phyloP scores from a whole-genome alignment of 2,888 invertebrate genomes.

The Chirona hameri region DNA sequence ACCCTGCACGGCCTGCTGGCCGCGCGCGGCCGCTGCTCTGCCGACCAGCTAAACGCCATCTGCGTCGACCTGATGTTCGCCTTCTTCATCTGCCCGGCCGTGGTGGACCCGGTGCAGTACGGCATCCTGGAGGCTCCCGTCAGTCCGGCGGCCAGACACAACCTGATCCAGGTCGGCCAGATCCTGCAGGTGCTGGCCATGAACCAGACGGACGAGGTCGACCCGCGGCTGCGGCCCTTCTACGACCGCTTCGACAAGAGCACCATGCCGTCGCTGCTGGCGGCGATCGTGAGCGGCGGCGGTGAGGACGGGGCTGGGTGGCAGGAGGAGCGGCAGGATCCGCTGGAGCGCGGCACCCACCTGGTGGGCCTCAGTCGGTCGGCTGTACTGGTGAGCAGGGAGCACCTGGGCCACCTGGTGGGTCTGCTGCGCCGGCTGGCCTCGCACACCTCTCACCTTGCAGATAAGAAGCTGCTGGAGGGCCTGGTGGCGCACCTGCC shows the following conservation, averaged over 20 bases:
- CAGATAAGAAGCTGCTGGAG: conserved; percentile 67
- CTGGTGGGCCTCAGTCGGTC: conserved; percentile 35
- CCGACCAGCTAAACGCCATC: conserved; percentile 52
- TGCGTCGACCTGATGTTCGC: conserved; percentile 91
- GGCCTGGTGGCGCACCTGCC: conserved; percentile 47
- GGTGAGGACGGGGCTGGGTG: conserved; percentile 37
- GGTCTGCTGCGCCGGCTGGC: conserved; percentile 14
- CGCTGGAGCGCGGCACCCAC: conserved; percentile 3
- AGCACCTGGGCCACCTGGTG: conserved; percentile 35
- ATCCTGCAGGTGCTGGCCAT: conserved; percentile 87
- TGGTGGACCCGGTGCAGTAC: conserved; percentile 91
- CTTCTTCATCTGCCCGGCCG: conserved; percentile 91
- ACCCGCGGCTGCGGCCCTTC: conserved; percentile 67
- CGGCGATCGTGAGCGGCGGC: conserved; percentile 45
- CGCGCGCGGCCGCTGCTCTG: conserved; percentile 50
- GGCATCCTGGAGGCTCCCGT: conserved; percentile 91
- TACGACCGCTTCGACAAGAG: conserved; percentile 71
- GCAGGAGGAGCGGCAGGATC: neutral
- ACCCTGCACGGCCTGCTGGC: conserved; percentile 70
- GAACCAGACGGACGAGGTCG: conserved; percentile 75
- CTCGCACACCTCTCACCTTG: conserved; percentile 60
- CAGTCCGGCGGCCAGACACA: conserved; percentile 84
- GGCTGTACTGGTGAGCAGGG: conserved; percentile 36
- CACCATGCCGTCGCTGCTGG: conserved; percentile 47
- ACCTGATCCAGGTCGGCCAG: conserved; percentile 72